Evolutionary conservation across 2,888 invertebrate species (phyloP).

Genomic region (Chrysolina americana): DNA sequence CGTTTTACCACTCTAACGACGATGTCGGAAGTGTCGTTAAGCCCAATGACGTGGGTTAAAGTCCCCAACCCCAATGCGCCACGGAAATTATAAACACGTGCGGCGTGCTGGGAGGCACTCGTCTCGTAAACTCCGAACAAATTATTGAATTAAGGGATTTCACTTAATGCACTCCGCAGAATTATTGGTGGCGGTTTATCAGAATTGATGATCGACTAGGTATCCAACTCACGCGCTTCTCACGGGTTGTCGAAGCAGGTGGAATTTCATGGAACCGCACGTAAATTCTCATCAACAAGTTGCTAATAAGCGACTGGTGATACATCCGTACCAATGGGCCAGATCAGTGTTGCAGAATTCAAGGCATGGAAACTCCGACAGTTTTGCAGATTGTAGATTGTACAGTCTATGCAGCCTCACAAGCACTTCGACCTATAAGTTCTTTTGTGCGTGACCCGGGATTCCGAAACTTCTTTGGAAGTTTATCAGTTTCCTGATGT

Average conservation of each 20-base stretch:
- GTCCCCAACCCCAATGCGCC: slow-evolving; percentile 43
- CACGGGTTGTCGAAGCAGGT: neutral
- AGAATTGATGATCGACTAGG: neutral
- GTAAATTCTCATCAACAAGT: too few relatives aligned
- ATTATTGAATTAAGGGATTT: slow-evolving; percentile 54
- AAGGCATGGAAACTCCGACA: too few relatives aligned
- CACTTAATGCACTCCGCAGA: slow-evolving; percentile 43
- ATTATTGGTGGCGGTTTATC: slow-evolving; percentile 39
- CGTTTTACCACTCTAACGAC: slow-evolving; percentile 34
- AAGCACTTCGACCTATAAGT: too few relatives aligned
- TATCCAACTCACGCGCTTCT: neutral
- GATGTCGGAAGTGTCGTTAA: slow-evolving; percentile 33
- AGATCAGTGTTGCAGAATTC: too few relatives aligned
- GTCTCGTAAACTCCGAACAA: slow-evolving; percentile 52
- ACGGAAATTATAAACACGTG: slow-evolving; percentile 51
- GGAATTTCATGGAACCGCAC: neutral
- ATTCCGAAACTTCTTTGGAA: too few relatives aligned
- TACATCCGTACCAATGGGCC: too few relatives aligned
- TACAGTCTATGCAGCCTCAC: too few relatives aligned
- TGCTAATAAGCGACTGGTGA: too few relatives aligned
- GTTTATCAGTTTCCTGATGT: too few relatives aligned
- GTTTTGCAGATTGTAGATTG: too few relatives aligned
- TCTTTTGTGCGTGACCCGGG: too few relatives aligned
- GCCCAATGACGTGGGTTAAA: slow-evolving; percentile 21
- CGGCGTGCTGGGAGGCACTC: slow-evolving; percentile 50